phyloP scores from a whole-genome alignment of 23 tunicate genomes.

The Corella eumyota region DNA sequence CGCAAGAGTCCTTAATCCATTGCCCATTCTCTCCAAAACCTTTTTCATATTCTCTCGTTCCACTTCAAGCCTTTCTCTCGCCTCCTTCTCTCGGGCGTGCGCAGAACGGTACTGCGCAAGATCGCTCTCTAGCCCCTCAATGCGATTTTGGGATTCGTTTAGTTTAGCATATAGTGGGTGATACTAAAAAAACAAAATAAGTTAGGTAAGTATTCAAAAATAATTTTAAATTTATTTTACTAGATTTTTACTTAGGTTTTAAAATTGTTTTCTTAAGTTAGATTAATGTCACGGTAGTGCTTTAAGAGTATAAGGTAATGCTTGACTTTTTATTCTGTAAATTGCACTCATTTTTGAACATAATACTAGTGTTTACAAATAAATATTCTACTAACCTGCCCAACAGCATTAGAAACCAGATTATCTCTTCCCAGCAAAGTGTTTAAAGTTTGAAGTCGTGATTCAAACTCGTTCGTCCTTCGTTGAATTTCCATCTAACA shows the following conservation, averaged over 20 bases:
- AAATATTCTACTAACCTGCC: too few species aligned
- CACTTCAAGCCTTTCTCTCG: constrained; percentile 35
- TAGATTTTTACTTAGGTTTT: too few species aligned
- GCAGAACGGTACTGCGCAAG: constrained; percentile 29
- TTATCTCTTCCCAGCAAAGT: constrained; percentile 1
- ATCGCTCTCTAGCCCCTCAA: constrained; percentile 46
- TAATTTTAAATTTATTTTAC: not conserved
- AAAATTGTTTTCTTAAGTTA: too few species aligned
- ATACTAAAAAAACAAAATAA: constrained; percentile 3
- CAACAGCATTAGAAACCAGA: too few species aligned
- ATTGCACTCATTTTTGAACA: not conserved
- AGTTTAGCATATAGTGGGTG: constrained; percentile 1
- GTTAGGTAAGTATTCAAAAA: not conserved
- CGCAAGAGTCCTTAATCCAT: constrained; percentile 17
- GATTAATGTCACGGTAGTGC: too few species aligned
- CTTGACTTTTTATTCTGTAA: not conserved
- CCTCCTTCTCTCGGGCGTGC: constrained; percentile 50
- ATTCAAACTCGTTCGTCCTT: constrained; percentile 1
- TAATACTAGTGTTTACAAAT: not conserved
- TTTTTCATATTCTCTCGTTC: constrained; percentile 43
- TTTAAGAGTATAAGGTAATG: not conserved
- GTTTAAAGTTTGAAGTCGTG: not conserved
- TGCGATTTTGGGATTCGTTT: constrained; percentile 16
- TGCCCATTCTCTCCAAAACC: constrained; percentile 45
- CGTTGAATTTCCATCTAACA: constrained; percentile 3